Evolutionary conservation across 2,797 vertebrate species (phyloP), one percentile per base, ranked within the genome.

Genomic region (Benthosema pterotum): DNA sequence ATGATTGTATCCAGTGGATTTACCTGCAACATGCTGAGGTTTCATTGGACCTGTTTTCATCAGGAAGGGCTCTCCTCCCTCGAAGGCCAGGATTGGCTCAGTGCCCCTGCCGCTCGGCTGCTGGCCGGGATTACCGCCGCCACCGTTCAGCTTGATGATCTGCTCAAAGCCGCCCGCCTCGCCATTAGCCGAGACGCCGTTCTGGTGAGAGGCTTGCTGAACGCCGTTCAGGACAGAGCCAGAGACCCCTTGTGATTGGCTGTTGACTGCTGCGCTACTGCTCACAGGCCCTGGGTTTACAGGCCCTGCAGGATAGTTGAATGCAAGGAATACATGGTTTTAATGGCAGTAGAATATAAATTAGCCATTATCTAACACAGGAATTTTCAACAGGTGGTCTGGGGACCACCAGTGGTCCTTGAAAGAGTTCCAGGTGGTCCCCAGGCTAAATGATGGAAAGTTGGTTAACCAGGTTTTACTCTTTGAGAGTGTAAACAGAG

Each of bases 11-110:
- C 17, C 22, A 46, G 2, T 7, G 7, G 32, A 48, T 4, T 28
- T 82, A 99, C 97, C 97, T 94, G 97, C 95, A 42, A 97, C 94
- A 77, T 97, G 97, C 71, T 94, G 93, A 0, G 96, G 92, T 69
- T 97, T 92, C 85, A 98, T 95, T 2, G 95, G 90, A 74, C 95
- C 93, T 0, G 95, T 87, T 81, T 96, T 96, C 91, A 95, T 97
- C 82, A 96, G 91, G 89, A 96, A 98, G 4, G 94, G 87, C 74
- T 96, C 95, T 66, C 91, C 94, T 46, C 93, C 94, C 0, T 94
- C 91, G 0, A 97, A 97, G n/a, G 93, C 90, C 80, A 95, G 89
- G 84, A 96, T 94, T 15, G 94, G 87, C 66, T 95, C 86, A 25
- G 72, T 52, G 14, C 83, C 81, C 53, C 82, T 77, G 19, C 72